Conservation (phyloP, 1,140 invertebrate genomes). For the Eumaeus atala region DNA sequence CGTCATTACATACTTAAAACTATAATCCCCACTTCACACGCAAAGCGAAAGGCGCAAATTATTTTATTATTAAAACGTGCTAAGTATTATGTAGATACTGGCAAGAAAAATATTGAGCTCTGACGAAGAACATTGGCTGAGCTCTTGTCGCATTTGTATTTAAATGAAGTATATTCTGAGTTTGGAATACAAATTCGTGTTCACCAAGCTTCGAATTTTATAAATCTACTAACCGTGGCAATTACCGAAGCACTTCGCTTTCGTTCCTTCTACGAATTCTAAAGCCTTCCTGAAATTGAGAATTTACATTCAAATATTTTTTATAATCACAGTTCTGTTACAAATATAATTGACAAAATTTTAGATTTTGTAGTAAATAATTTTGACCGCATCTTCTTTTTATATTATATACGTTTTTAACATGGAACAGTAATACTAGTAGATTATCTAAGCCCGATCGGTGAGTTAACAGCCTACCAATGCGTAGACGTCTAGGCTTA, state of each 20-base stretch:
- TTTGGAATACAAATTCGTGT: slow-evolving; percentile 54
- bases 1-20: no score
- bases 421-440: no score
- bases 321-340: no score
- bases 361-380: no score
- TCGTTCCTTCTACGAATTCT: slow-evolving; percentile 11
- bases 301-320: no score
- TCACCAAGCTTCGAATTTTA: slow-evolving; percentile 39
- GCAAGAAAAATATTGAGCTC: slow-evolving; percentile 2
- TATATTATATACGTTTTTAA: no score
- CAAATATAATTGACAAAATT: no score
- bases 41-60: not conserved
- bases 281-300: slow-evolving; percentile 11
- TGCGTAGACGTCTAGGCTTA: no score
- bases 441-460: no score
- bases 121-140: slow-evolving; percentile 38
- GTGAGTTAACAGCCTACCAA: no score
- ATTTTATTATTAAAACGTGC: slow-evolving; percentile 7
- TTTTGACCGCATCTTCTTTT: no score
- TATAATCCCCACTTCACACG: not conserved
- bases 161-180: slow-evolving; percentile 58
- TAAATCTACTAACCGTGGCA: slow-evolving; percentile 18
- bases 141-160: slow-evolving; percentile 56
- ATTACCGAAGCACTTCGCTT: slow-evolving; percentile 13
- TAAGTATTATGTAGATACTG: not conserved